A percentile compares a stretch with the other conserved stretches of the same genome.
phyloP scores from a whole-genome alignment of 2,888 invertebrate genomes.

The Mongoloraphidia duomilia region DNA sequence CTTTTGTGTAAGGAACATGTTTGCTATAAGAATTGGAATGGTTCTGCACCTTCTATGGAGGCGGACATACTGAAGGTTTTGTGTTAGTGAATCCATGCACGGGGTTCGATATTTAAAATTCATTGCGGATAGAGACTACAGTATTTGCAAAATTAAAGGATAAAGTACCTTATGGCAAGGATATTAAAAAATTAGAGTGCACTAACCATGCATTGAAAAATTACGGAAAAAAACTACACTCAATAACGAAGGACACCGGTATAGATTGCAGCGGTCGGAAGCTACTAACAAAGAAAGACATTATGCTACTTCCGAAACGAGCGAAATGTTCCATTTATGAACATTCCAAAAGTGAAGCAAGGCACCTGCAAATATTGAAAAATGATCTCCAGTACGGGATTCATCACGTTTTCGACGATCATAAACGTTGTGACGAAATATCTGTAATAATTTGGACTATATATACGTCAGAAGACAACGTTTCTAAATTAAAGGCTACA shows the following conservation, averaged over 20 bases:
- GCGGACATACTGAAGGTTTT: conserved; percentile 13
- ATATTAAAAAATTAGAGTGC: conserved; percentile 14
- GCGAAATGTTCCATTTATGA: conserved; percentile 15
- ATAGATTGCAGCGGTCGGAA: conserved; percentile 11
- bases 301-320: conserved; percentile 7
- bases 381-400: conserved; percentile 8
- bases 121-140: too few species aligned
- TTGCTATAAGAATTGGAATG: conserved; percentile 14
- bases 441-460: too few species aligned
- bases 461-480: background rate
- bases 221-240: conserved; percentile 13
- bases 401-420: background rate
- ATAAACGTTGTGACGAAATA: too few species aligned
- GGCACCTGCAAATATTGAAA: conserved; percentile 8
- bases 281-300: conserved; percentile 7
- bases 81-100: conserved; percentile 11
- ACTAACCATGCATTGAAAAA: conserved; percentile 16
- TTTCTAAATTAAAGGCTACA: conserved; percentile 3
- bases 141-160: conserved; percentile 10
- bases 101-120: conserved; percentile 9
- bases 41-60: conserved; percentile 13
- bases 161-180: conserved; percentile 14
- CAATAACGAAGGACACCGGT: conserved; percentile 11
- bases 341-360: conserved; percentile 10
- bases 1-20: conserved; percentile 12